These are phyloP conservation scores for Chrysolina oricalcia DNA, from an alignment of 2,888 invertebrate genomes.

Conservation along the genomic window DNA sequence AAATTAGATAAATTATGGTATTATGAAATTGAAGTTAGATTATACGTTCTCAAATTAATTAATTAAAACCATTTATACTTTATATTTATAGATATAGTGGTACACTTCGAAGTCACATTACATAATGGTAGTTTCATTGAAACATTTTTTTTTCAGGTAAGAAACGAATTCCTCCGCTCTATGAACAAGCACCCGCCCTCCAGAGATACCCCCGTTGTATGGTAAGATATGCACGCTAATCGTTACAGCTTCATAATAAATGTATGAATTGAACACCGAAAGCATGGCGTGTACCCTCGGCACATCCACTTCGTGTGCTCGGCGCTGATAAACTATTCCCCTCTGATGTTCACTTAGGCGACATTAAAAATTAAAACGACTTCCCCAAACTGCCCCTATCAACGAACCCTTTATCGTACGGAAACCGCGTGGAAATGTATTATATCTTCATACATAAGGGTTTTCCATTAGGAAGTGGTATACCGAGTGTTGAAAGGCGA, in stretches of 20 bases:
- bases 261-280: slow-evolving; percentile 11
- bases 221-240: slow-evolving; percentile 16
- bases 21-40: no score
- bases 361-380: slow-evolving; percentile 21
- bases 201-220: background rate
- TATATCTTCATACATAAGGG: slow-evolving; percentile 13
- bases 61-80: no score
- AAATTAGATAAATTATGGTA: no score
- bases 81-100: no score
- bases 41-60: no score
- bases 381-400: slow-evolving; percentile 10
- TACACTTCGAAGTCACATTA: background rate
- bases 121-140: background rate
- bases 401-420: slow-evolving; percentile 21
- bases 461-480: slow-evolving; percentile 12
- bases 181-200: background rate
- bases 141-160: background rate
- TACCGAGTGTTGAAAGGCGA: background rate
- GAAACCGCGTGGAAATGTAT: slow-evolving; percentile 21
- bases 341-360: slow-evolving; percentile 23
- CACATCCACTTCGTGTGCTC: slow-evolving; percentile 9
- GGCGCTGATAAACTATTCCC: slow-evolving; percentile 14
- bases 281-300: background rate
- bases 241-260: slow-evolving; percentile 11
- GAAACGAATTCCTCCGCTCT: background rate